Evolutionary conservation across 2,888 invertebrate genomes (phyloP).

Genomic region (Andrena flavipes): DNA sequence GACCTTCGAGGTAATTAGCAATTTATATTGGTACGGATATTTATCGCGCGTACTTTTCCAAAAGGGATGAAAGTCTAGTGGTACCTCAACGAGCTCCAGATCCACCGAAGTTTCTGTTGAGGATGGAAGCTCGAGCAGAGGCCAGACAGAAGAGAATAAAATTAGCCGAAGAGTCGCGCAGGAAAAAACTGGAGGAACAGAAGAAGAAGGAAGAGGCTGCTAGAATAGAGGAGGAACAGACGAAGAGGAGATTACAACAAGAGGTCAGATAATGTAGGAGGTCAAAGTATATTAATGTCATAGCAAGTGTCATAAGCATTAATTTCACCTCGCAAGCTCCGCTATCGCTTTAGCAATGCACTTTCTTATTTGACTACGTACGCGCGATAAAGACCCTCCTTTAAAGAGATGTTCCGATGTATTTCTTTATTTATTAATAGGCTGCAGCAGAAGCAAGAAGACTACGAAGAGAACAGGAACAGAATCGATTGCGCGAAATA

Average conservation of each 20-base stretch:
- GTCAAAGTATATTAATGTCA: constrained; percentile 58
- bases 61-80: constrained; percentile 72
- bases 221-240: constrained; percentile 84
- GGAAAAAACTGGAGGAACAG: constrained; percentile 84
- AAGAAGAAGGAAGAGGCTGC: constrained; percentile 80
- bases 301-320: constrained; percentile 31
- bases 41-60: background rate
- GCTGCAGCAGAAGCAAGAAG: constrained; percentile 76
- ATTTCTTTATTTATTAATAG: constrained; percentile 62
- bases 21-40: background rate
- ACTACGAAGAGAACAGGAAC: constrained; percentile 77
- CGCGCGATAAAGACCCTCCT: background rate
- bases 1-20: background rate
- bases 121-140: constrained; percentile 90
- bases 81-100: constrained; percentile 69
- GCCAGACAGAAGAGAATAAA: constrained; percentile 86
- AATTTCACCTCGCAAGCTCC: constrained; percentile 52
- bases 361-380: constrained; percentile 1
- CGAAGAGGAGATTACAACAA: constrained; percentile 82
- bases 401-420: background rate
- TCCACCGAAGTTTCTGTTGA: constrained; percentile 88
- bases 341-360: constrained; percentile 40
- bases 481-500: constrained; percentile 69
- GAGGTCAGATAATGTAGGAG: constrained; percentile 82
- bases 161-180: constrained; percentile 81